Evolutionary conservation across 2,113 vertebrate species (phyloP).

Genomic region (Oreochromis spilurus): DNA sequence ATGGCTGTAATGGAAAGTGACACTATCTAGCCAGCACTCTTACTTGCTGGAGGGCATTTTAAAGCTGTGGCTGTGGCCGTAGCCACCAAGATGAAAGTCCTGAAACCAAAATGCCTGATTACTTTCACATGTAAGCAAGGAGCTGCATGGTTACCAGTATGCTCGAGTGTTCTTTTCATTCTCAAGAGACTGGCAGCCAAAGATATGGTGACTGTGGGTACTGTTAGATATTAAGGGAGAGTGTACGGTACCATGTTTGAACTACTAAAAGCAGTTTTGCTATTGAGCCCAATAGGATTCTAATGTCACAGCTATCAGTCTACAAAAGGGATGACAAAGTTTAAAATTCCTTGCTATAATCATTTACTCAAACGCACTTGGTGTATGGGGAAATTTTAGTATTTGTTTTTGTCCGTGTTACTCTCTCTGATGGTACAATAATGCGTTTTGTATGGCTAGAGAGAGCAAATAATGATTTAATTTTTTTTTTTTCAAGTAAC

Average conservation of each 20-base stretch:
- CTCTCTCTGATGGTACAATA: not conserved
- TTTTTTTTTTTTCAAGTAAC: fast-evolving
- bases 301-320: not conserved
- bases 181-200: not conserved
- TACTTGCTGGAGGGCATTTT: slow-evolving; percentile 45
- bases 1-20: slow-evolving; percentile 64
- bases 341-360: not conserved
- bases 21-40: slow-evolving; percentile 57
- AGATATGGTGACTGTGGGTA: not conserved
- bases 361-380: not conserved
- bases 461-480: not conserved
- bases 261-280: not conserved
- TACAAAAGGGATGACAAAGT: not conserved
- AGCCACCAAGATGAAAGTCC: slow-evolving; percentile 28
- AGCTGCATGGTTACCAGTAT: not conserved
- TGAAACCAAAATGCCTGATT: slow-evolving; percentile 17
- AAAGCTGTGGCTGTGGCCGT: slow-evolving; percentile 19
- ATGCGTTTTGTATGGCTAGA: not conserved
- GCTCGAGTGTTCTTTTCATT: not conserved
- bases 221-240: not conserved
- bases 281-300: not conserved
- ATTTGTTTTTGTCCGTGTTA: not conserved
- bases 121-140: slow-evolving; percentile 15
- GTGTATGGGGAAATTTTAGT: not conserved
- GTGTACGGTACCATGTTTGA: not conserved